These are phyloP conservation scores for Oreochromis tanganicae DNA, from an alignment of 2,113 vertebrate species.

Conservation along the genomic window DNA sequence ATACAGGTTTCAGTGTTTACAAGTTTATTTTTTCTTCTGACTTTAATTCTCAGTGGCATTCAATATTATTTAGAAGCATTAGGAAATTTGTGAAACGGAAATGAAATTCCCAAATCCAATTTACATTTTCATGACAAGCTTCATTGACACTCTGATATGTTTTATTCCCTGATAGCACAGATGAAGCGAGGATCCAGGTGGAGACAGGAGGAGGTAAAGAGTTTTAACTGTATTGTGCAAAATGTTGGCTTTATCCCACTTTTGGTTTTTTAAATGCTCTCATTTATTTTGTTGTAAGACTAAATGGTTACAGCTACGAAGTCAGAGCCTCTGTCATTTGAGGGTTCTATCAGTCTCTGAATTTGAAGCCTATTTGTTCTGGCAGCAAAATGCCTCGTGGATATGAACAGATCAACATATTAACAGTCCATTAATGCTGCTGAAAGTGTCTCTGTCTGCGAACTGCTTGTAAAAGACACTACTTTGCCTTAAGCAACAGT, in stretches of 20 bases:
- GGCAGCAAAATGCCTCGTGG: conserved; percentile 68
- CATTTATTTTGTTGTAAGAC: conserved; percentile 22
- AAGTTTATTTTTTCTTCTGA: not conserved
- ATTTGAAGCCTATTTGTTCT: conserved; percentile 71
- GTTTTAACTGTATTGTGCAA: not conserved
- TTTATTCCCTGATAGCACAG: conserved; percentile 44
- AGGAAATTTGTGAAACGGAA: conserved; percentile 62
- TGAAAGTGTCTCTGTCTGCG: conserved; percentile 70
- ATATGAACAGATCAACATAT: conserved; percentile 69
- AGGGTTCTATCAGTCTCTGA: conserved; percentile 64
- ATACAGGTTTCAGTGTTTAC: not conserved
- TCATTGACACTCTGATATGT: conserved; percentile 61
- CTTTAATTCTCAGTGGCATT: conserved; percentile 26
- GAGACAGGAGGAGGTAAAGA: not conserved
- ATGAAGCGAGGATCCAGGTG: not conserved
- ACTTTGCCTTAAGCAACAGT: conserved; percentile 52
- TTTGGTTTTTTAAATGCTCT: not conserved
- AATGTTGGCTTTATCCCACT: conserved; percentile 9
- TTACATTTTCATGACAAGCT: conserved; percentile 65
- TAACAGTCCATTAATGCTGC: conserved; percentile 75
- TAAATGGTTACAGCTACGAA: conserved; percentile 27
- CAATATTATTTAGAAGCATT: conserved; percentile 42
- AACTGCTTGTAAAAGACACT: conserved; percentile 48
- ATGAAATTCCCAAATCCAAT: conserved; percentile 66
- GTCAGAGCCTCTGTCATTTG: conserved; percentile 58